Conservation (phyloP, 1,140 invertebrate genomes). For the Drosophila mojavensis region DNA sequence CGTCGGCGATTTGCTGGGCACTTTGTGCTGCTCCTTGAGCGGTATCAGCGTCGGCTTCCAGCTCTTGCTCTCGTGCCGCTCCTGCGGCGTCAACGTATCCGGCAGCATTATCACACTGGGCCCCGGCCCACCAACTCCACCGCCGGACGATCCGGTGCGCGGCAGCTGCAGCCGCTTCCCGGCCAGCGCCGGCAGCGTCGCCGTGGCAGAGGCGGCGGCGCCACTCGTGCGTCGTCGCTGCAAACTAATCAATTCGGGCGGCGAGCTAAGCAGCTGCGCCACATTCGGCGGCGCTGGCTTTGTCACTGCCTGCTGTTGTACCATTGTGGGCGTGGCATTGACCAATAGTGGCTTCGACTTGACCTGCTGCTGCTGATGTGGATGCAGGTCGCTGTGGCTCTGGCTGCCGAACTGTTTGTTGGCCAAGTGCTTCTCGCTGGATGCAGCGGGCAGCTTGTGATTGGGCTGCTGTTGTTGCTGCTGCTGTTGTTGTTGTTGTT, state of each 20-base stretch:
- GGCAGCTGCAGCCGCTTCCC: slow-evolving; percentile 3
- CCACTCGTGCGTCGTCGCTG: slow-evolving; percentile 55
- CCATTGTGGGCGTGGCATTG: neutral
- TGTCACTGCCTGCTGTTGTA: slow-evolving; percentile 6
- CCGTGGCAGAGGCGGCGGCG: neutral
- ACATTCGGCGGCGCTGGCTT: slow-evolving; percentile 32
- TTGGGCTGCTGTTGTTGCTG: slow-evolving; percentile 3
- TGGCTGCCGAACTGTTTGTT: slow-evolving; percentile 57
- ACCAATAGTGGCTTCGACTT: neutral
- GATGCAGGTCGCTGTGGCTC: slow-evolving; percentile 10
- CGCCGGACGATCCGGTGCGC: slow-evolving; percentile 17
- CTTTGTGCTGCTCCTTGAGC: slow-evolving; percentile 85
- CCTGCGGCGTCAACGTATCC: slow-evolving; percentile 71
- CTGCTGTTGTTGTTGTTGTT: slow-evolving; percentile 9
- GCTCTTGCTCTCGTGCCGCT: slow-evolving; percentile 85
- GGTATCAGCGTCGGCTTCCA: slow-evolving; percentile 89
- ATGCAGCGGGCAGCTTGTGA: slow-evolving; percentile 1
- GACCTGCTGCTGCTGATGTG: slow-evolving; percentile 8
- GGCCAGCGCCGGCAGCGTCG: slow-evolving; percentile 10
- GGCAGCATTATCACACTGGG: slow-evolving; percentile 79
- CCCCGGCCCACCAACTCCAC: slow-evolving; percentile 35
- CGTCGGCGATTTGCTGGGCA: slow-evolving; percentile 84
- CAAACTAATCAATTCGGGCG: slow-evolving; percentile 75
- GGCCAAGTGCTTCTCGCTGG: slow-evolving; percentile 57
- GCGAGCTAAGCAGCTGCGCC: slow-evolving; percentile 66